Conservation (phyloP, 1,140 invertebrate species). For the Aradophagus sp. region DNA sequence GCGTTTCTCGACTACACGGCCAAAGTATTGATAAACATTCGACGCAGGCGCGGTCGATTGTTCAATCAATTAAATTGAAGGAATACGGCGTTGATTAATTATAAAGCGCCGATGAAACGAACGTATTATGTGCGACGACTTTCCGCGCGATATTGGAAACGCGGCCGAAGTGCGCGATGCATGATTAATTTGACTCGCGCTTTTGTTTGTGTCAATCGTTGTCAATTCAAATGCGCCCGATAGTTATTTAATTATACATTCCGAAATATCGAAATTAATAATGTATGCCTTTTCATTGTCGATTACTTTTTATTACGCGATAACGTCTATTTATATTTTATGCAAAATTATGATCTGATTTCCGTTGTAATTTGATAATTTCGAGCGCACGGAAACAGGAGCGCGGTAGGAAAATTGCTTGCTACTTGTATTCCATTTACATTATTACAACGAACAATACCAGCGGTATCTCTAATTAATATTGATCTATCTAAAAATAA, state of each 20-base stretch:
- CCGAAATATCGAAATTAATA: neutral
- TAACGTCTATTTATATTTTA: too few relatives aligned
- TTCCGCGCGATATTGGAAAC: slow-evolving; percentile 13
- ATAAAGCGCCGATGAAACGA: slow-evolving; percentile 9
- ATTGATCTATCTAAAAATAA: too few relatives aligned
- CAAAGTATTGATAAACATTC: slow-evolving; percentile 22
- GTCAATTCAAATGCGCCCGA: slow-evolving; percentile 11
- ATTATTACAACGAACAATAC: too few relatives aligned
- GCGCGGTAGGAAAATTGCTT: too few relatives aligned
- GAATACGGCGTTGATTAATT: slow-evolving; percentile 34
- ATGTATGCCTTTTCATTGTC: neutral
- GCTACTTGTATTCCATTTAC: too few relatives aligned
- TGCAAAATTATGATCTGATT: too few relatives aligned
- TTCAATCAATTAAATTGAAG: slow-evolving; percentile 40
- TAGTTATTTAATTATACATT: slow-evolving; percentile 5
- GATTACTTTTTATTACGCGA: neutral
- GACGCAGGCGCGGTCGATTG: slow-evolving; percentile 15
- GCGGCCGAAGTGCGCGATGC: slow-evolving; percentile 9
- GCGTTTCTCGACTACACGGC: neutral
- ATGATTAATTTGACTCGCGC: slow-evolving; percentile 22
- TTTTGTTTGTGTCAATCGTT: slow-evolving; percentile 16
- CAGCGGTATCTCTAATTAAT: too few relatives aligned
- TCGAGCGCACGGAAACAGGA: too few relatives aligned
- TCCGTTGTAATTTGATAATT: too few relatives aligned
- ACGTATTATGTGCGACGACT: slow-evolving; percentile 23